phyloP scores from a whole-genome alignment of 2,888 invertebrate species.

The Hypolimnas misippus region DNA sequence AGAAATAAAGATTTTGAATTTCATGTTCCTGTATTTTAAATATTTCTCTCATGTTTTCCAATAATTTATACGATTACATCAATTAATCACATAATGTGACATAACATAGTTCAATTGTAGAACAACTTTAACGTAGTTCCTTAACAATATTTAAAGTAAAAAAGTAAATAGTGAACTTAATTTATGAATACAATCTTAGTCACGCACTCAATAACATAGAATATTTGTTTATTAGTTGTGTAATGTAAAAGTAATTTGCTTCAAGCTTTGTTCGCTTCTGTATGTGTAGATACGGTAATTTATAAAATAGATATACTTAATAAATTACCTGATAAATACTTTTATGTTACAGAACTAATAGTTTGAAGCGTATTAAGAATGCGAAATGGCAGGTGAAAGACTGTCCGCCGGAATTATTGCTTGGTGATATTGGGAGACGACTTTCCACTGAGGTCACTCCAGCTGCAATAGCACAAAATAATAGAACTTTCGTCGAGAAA shows the following conservation, averaged over 20 bases:
- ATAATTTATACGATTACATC: not conserved
- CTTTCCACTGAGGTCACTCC: conserved; percentile 89
- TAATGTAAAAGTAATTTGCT: conserved; percentile 47
- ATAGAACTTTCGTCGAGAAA: conserved; percentile 99
- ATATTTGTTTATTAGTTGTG: conserved; percentile 32
- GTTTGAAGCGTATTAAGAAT: conserved; percentile 85
- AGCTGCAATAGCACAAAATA: conserved; percentile 96
- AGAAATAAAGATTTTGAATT: conserved; percentile 52
- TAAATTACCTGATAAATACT: conserved; percentile 27
- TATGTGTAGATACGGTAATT: conserved; percentile 18
- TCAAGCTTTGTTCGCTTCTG: conserved; percentile 56
- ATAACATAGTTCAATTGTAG: not conserved
- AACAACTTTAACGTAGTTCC: not conserved
- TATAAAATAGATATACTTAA: not conserved
- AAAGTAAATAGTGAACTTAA: not conserved
- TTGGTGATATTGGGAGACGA: conserved; percentile 79
- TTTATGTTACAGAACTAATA: conserved; percentile 76
- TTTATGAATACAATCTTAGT: not conserved
- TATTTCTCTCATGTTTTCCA: conserved; percentile 31
- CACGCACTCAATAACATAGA: not conserved
- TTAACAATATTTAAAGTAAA: not conserved
- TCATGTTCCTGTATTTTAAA: conserved; percentile 50
- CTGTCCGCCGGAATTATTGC: conserved; percentile 80
- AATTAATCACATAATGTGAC: not conserved
- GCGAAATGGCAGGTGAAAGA: conserved; percentile 86